Conservation (phyloP, 2,113 vertebrate genomes). For the Excalfactoria chinensis region DNA sequence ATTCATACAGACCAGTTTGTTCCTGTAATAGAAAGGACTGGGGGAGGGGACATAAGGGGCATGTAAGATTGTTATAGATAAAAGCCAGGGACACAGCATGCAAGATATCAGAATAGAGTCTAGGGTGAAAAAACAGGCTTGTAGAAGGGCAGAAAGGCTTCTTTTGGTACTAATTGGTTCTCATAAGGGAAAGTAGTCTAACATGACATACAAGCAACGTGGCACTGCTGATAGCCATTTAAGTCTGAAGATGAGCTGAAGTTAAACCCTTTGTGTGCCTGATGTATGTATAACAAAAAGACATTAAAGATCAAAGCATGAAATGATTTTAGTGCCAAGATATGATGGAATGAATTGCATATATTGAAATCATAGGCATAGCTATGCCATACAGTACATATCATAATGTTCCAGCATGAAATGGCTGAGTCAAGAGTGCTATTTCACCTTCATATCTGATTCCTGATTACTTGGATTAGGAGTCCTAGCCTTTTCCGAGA, state of each 20-base stretch:
- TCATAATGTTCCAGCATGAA: not conserved
- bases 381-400: not conserved
- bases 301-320: not conserved
- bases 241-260: not conserved
- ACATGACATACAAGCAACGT: not conserved
- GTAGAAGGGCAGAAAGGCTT: not conserved
- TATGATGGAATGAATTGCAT: not conserved
- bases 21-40: not conserved
- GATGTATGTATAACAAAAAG: not conserved
- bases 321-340: not conserved
- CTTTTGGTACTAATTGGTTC: not conserved
- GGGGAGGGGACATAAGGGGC: accelerated
- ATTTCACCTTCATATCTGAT: not conserved
- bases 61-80: not conserved
- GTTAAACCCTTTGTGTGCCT: not conserved
- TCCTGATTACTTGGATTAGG: slow-evolving; percentile 24
- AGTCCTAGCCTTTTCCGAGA: not conserved
- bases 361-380: not conserved
- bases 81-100: not conserved
- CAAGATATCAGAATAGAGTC: not conserved
- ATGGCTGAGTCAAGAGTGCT: not conserved
- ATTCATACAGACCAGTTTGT: not conserved
- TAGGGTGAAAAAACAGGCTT: not conserved
- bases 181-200: not conserved
- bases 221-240: not conserved